A percentile compares a stretch with the other conserved stretches of the same genome.
phyloP scores from a whole-genome alignment of 1,140 invertebrate species.

The Drosophila ironensis region DNA sequence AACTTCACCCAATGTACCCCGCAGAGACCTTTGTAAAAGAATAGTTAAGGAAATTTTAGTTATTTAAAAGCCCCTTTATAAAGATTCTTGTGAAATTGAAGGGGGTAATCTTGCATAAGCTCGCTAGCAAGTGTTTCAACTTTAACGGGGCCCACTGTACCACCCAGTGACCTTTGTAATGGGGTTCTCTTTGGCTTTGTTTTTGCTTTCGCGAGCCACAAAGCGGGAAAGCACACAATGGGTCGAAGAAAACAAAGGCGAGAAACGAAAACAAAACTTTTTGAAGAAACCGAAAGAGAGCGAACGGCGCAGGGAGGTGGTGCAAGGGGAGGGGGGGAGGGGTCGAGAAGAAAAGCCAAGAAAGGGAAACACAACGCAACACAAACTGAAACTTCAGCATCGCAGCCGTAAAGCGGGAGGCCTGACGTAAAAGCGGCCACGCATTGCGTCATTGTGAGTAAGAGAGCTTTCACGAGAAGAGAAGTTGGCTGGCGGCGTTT shows the following conservation, averaged over 20 bases:
- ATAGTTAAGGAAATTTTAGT: too few relatives aligned
- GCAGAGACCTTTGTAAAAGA: too few relatives aligned
- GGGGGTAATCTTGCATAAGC: too few relatives aligned
- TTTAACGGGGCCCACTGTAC: too few relatives aligned
- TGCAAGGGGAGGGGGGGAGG: too few relatives aligned
- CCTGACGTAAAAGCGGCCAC: constrained; percentile 60
- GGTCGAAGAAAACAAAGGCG: neutral
- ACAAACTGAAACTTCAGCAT: constrained; percentile 14
- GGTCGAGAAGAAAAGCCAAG: neutral
- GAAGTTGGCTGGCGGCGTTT: constrained; percentile 31
- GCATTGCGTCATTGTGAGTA: constrained; percentile 61
- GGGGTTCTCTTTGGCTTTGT: constrained; percentile 1
- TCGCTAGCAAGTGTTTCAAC: neutral
- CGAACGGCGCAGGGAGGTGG: too few relatives aligned
- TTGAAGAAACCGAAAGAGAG: constrained; percentile 1
- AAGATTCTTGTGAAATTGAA: neutral
- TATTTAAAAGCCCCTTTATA: too few relatives aligned
- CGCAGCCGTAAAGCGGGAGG: too few relatives aligned
- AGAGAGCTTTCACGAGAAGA: neutral
- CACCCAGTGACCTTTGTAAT: constrained; percentile 9
- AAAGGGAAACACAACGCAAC: too few relatives aligned
- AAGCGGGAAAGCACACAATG: neutral
- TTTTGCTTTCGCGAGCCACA: constrained; percentile 1
- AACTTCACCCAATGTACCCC: too few relatives aligned
- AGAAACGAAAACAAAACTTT: neutral